Base-by-base conservation (phyloP, 92 coral and sea anemone species). In the Epizoanthus scotinus region DNA sequence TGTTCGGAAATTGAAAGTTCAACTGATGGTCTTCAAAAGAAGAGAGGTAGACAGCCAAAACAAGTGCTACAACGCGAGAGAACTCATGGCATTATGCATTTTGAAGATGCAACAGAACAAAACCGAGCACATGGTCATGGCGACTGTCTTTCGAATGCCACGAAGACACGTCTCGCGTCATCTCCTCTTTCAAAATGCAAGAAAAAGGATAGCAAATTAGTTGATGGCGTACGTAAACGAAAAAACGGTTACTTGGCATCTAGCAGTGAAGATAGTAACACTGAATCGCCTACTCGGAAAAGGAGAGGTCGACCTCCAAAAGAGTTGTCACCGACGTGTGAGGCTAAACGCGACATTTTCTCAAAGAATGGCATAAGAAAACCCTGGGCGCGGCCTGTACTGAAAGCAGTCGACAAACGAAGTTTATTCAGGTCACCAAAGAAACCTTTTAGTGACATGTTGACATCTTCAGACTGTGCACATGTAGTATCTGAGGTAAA, bases 131-230 rank as follows among this genome's bases (percentile, higher is more conserved):
- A 92, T 89, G 94, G 90, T 84, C 90, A 89, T 89, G 97, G 92
- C 94, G 89, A 90, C 90, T 92, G 94, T 88, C 84, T 77, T 85
- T 78, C 87, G 90, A 92, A 91, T 92, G 97, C 97, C 97, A 90
- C 97, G 97, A 92, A 92, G 78, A 91, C 97, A 92, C 71, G 88
- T 90, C 94, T 92, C 94, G 93, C 97, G 97, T 92, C 97, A 92
- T 90, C 89, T 40, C 87, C 97, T 70, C 82, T 85, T 89, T 77
- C 93, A 87, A 92, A 92, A 85, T 87, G 86, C 66, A 82, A 63
- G 85, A 78, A 86, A 82, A 88, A 88, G 90, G 91, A 85, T 69
- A 90, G 90, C 71, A 92, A 87, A 71, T 74, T 85, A 73, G 84
- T 86, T 83, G 89, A 86, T 84, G 97, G 94, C 58, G 81, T 90